Evolutionary conservation across 2,113 vertebrate species (phyloP).

Genomic region (Laticauda laticaudata): DNA sequence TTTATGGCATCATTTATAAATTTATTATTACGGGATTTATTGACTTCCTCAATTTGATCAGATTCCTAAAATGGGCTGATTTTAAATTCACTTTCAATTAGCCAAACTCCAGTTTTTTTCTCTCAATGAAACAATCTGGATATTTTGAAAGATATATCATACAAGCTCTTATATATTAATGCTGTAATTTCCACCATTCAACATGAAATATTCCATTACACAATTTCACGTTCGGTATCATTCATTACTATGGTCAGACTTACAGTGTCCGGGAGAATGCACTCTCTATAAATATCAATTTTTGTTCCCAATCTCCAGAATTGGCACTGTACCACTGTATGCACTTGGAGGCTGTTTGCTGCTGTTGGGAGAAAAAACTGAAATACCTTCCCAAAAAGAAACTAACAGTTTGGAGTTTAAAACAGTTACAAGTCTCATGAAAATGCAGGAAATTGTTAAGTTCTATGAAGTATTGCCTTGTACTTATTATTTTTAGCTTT

Average conservation of each 20-base stretch:
- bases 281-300: slow-evolving; percentile 28
- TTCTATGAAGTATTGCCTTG: background rate
- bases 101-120: background rate
- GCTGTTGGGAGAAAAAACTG: slow-evolving; percentile 30
- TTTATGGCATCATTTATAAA: background rate
- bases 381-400: slow-evolving; percentile 22
- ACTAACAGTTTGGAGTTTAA: slow-evolving; percentile 15
- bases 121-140: background rate
- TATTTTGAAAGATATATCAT: background rate
- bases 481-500: background rate
- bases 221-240: background rate
- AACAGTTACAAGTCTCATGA: slow-evolving; percentile 5
- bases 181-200: background rate
- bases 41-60: background rate
- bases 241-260: slow-evolving; percentile 8
- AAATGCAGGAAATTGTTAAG: background rate
- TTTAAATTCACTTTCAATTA: background rate
- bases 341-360: slow-evolving; percentile 20
- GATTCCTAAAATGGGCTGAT: background rate
- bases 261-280: slow-evolving; percentile 29
- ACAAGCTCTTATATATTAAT: background rate
- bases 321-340: slow-evolving; percentile 21
- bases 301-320: slow-evolving; percentile 21
- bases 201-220: slow-evolving; percentile 15
- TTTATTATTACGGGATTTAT: background rate